Conservation (phyloP, 2,797 vertebrate genomes). For the Lepus oiostolus region DNA sequence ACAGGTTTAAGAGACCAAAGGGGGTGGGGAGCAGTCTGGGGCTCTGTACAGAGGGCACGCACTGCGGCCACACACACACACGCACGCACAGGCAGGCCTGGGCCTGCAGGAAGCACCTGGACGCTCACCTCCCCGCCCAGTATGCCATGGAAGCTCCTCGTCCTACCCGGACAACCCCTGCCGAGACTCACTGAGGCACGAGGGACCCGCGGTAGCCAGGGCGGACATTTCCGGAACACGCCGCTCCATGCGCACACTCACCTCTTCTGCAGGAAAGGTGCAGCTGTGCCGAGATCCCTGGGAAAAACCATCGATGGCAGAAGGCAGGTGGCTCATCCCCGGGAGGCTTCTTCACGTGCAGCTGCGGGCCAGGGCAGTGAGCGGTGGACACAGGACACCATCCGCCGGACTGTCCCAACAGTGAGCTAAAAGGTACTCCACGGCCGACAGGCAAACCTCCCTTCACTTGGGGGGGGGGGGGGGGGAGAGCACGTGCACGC, state of each 20-base stretch:
- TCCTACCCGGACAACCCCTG: neutral
- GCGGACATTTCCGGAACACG: neutral
- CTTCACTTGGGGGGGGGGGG: neutral
- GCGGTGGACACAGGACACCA: neutral
- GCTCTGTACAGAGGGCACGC: neutral
- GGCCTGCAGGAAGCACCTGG: neutral
- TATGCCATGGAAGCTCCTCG: neutral
- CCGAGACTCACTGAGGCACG: neutral
- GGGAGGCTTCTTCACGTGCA: neutral
- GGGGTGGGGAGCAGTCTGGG: neutral
- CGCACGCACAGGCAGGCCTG: no score
- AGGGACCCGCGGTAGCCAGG: neutral
- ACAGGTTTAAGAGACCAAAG: neutral
- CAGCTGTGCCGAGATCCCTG: neutral
- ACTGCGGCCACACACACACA: no score
- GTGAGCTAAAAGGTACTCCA: neutral
- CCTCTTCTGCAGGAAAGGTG: neutral
- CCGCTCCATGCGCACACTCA: neutral
- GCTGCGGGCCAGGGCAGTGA: conserved; percentile 15
- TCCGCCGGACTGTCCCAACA: neutral
- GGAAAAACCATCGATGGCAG: neutral
- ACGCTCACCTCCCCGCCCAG: neutral
- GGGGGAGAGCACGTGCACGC: neutral
- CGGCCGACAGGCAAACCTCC: neutral
- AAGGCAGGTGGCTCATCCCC: neutral